A percentile compares a stretch with the other conserved stretches of the same genome.
Evolutionary conservation across 2,113 vertebrate genomes (phyloP).

Genomic region (Crotalus horridus): DNA sequence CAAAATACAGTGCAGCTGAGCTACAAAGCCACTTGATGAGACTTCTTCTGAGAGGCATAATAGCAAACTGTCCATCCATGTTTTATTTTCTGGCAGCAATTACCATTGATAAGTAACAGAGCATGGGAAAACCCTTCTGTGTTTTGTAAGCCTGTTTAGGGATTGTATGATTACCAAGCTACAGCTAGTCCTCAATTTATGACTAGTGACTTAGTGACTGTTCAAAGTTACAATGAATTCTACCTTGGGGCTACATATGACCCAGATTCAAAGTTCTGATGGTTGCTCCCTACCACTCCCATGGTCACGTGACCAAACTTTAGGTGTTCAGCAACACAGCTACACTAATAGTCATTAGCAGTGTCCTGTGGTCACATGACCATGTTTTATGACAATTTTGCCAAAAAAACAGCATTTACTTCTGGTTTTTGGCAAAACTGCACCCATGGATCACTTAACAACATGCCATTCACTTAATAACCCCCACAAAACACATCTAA

Average conservation of each 20-base stretch:
- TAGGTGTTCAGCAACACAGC: background rate
- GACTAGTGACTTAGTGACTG: background rate
- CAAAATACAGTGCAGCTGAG: background rate
- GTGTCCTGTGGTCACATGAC: no score
- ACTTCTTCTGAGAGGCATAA: background rate
- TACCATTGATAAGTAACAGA: background rate
- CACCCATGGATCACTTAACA: background rate
- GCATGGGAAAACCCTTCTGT: background rate
- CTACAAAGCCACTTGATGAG: background rate
- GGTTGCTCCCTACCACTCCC: background rate
- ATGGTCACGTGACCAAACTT: background rate
- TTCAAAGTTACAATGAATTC: no score
- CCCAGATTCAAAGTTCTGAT: background rate
- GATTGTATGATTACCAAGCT: background rate
- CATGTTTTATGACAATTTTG: background rate
- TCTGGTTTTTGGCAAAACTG: background rate
- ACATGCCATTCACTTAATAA: background rate
- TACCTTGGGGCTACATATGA: no score
- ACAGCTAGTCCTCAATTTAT: background rate
- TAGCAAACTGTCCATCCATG: background rate
- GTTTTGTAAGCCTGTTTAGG: background rate
- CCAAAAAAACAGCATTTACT: background rate
- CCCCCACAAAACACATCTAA: no score
- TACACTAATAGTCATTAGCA: background rate
- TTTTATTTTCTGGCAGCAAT: background rate